These are phyloP conservation scores for Drosophila nr. fundita DNA, from an alignment of 2,888 invertebrate genomes.

Conservation along the genomic window DNA sequence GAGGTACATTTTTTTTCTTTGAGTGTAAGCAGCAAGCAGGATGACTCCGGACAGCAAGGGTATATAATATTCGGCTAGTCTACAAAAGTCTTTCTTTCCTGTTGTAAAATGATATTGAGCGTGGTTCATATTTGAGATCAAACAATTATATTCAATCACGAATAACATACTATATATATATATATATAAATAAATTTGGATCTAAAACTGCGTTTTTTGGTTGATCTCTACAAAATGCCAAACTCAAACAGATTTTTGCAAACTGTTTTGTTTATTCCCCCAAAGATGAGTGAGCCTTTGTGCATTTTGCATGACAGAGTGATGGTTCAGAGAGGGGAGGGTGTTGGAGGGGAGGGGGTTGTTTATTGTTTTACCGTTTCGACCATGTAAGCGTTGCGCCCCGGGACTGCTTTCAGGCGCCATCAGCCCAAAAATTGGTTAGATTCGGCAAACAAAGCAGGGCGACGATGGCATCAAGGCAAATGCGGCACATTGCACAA, in stretches of 20 bases:
- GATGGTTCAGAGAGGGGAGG: too few relatives aligned
- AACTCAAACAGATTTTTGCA: conserved; percentile 15
- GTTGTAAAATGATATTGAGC: not conserved
- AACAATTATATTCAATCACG: too few relatives aligned
- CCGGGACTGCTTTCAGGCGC: conserved; percentile 41
- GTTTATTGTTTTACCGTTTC: conserved; percentile 51
- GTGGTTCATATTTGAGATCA: not conserved
- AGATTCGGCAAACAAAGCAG: conserved; percentile 53
- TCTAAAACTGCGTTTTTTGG: not conserved
- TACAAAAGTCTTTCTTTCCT: not conserved
- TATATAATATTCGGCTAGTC: too few relatives aligned
- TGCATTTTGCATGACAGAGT: conserved; percentile 37
- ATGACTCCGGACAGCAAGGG: not conserved
- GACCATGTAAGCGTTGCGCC: conserved; percentile 22
- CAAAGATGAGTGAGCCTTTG: conserved; percentile 33
- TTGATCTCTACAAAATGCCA: not conserved
- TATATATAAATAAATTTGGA: not conserved
- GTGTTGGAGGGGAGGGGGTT: not conserved
- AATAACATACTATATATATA: not conserved
- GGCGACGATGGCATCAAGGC: conserved; percentile 23
- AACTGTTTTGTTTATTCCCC: not conserved
- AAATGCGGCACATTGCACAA: conserved; percentile 29
- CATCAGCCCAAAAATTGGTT: conserved; percentile 61
- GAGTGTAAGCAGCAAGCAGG: not conserved
- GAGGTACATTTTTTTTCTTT: not conserved